A percentile compares a stretch with the other conserved stretches of the same genome.
Conservation (phyloP, 2,888 invertebrate species). For the Papilio demoleus region DNA sequence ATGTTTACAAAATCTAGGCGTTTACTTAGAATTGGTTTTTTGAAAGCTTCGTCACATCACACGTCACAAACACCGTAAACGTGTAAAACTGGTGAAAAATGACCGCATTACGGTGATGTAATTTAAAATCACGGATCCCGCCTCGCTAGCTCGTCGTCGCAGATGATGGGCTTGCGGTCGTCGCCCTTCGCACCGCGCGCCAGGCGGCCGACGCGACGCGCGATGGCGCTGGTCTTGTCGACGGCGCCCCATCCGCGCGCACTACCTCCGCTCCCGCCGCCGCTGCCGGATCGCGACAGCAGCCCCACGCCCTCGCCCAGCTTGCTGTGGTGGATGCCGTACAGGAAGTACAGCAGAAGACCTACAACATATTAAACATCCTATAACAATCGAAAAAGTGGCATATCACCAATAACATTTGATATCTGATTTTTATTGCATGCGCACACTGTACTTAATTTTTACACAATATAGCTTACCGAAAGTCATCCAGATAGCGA, state of each 20-base stretch:
- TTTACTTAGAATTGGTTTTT: background rate
- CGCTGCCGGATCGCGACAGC: slow-evolving; percentile 69
- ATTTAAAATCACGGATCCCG: slow-evolving; percentile 70
- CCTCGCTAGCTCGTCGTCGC: slow-evolving; percentile 73
- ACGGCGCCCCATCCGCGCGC: slow-evolving; percentile 74
- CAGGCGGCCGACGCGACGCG: slow-evolving; percentile 70
- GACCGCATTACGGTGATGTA: background rate
- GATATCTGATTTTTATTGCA: background rate
- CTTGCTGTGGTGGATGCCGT: slow-evolving; percentile 94
- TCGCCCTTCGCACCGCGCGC: slow-evolving; percentile 70
- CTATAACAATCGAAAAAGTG: background rate
- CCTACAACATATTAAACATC: slow-evolving; percentile 77
- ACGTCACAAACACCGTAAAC: slow-evolving; percentile 10
- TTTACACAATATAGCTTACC: slow-evolving; percentile 84
- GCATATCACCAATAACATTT: background rate
- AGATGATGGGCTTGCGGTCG: slow-evolving; percentile 76
- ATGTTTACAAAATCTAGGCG: background rate
- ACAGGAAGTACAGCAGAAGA: slow-evolving; percentile 91
- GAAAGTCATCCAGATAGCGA: slow-evolving; percentile 93
- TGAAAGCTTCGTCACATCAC: slow-evolving; percentile 5
- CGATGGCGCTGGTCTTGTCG: slow-evolving; percentile 72
- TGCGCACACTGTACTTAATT: no score
- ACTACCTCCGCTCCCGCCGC: slow-evolving; percentile 64
- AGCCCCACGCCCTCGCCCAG: slow-evolving; percentile 85
- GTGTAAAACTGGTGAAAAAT: background rate